Conservation (phyloP, 2,797 vertebrate genomes). For the Gastrophryne carolinensis region DNA sequence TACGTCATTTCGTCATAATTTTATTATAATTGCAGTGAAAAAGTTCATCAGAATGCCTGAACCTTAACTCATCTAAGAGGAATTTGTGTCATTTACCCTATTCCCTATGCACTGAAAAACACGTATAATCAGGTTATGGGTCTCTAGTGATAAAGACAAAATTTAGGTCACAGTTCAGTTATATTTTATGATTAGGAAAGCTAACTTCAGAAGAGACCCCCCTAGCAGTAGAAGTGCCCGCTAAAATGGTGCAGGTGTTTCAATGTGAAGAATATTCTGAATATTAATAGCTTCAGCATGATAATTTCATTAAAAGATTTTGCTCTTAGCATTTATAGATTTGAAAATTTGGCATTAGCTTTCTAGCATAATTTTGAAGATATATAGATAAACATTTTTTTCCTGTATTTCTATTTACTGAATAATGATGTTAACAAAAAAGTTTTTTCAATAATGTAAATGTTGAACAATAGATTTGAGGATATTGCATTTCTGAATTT, state of each 20-base stretch:
- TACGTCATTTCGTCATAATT: too few relatives aligned
- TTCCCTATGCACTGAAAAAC: not conserved
- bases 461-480: too few relatives aligned
- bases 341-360: not conserved
- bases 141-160: conserved; percentile 26
- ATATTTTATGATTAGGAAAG: conserved; percentile 38
- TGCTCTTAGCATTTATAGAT: not conserved
- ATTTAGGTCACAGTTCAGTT: conserved; percentile 17
- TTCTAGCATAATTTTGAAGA: too few relatives aligned
- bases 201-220: conserved; percentile 23
- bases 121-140: conserved; percentile 8
- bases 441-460: too few relatives aligned
- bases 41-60: too few relatives aligned
- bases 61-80: too few relatives aligned
- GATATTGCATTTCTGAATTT: too few relatives aligned
- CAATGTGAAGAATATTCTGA: not conserved
- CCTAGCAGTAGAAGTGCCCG: conserved; percentile 28
- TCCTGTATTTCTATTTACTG: too few relatives aligned
- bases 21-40: too few relatives aligned
- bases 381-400: too few relatives aligned
- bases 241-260: conserved; percentile 34
- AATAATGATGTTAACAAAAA: too few relatives aligned
- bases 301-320: not conserved
- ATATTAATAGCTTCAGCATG: not conserved
- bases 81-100: not conserved